phyloP scores from a whole-genome alignment of 2,113 vertebrate species.

The Cochlearius cochlearius region DNA sequence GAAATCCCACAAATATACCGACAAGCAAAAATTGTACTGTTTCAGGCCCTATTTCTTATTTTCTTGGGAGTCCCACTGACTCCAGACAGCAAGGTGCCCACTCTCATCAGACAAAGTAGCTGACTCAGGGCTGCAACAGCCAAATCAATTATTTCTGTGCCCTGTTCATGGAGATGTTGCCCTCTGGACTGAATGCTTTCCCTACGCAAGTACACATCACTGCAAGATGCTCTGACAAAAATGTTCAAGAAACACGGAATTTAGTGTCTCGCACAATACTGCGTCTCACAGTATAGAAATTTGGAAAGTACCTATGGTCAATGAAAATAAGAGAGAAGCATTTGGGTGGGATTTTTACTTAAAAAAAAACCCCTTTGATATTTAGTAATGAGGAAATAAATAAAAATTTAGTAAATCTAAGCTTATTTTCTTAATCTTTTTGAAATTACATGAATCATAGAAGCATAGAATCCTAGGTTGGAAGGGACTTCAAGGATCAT shows the following conservation, averaged over 20 bases:
- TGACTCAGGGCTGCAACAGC: background rate
- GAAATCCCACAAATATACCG: background rate
- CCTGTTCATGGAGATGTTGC: background rate
- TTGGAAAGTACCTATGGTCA: background rate
- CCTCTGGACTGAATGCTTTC: background rate
- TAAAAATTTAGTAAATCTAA: background rate
- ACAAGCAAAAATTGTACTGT: background rate
- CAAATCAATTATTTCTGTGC: background rate
- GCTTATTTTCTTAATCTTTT: background rate
- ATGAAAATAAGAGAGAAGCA: background rate
- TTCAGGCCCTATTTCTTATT: background rate
- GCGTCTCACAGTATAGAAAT: background rate
- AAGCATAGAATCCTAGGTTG: no score
- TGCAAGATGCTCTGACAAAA: background rate
- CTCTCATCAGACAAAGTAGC: background rate
- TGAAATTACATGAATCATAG: background rate
- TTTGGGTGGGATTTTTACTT: background rate
- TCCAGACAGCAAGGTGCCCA: background rate
- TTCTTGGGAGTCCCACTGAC: background rate
- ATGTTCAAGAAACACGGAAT: background rate
- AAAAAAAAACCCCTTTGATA: background rate
- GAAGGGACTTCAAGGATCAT: no score
- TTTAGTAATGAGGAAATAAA: background rate
- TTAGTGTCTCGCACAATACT: background rate
- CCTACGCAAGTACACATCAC: background rate